Percentiles rank a stretch among this genome's conserved stretches.
Evolutionary conservation across 2,888 invertebrate species (phyloP).

Genomic region (Lacanobia wlatinum): DNA sequence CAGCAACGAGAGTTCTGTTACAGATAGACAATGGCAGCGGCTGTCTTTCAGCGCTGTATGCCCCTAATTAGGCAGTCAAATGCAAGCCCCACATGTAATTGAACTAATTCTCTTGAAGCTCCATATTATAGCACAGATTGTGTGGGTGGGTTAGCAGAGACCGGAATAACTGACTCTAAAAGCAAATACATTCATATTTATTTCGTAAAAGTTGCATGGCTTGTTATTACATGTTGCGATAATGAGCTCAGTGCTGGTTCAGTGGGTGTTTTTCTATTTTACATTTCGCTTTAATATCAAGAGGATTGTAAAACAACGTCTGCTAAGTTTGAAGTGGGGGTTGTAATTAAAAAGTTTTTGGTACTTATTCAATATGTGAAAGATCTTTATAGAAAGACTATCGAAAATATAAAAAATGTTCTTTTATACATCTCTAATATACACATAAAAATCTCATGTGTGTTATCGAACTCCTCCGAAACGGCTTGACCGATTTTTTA

Average conservation of each 20-base stretch:
- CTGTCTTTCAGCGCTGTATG: constrained; percentile 72
- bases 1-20: constrained; percentile 57
- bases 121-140: constrained; percentile 18
- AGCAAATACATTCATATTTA: background rate
- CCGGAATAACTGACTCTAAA: constrained; percentile 22
- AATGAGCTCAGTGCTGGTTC: too few species aligned
- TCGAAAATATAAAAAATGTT: too few species aligned
- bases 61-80: constrained; percentile 77
- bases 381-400: too few species aligned
- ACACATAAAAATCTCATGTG: too few species aligned
- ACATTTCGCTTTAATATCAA: background rate
- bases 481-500: too few species aligned
- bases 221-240: background rate
- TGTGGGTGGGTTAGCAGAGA: constrained; percentile 15
- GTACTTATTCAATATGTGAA: background rate
- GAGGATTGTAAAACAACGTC: background rate
- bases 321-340: background rate
- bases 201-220: background rate
- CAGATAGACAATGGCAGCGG: constrained; percentile 64
- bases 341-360: too few species aligned
- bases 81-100: constrained; percentile 62
- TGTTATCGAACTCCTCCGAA: too few species aligned
- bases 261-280: background rate
- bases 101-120: constrained; percentile 38
- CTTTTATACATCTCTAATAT: too few species aligned